Evolutionary conservation across 2,888 invertebrate species (phyloP).

Genomic region (Hedya salicella): DNA sequence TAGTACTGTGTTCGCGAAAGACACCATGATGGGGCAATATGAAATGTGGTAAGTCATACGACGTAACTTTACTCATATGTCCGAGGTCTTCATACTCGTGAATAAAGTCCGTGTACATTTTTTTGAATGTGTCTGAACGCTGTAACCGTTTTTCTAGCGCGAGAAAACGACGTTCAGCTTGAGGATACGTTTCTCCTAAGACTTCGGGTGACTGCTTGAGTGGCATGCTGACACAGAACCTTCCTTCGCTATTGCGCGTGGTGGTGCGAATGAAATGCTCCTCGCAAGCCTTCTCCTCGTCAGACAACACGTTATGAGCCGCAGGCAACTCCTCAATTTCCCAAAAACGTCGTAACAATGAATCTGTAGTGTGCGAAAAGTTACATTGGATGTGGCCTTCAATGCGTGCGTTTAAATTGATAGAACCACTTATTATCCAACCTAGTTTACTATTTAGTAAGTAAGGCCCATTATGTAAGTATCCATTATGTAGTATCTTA

Average conservation of each 20-base stretch:
- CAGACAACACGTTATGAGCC: too few relatives aligned
- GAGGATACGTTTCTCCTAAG: conserved; percentile 44
- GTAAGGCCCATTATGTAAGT: conserved; percentile 38
- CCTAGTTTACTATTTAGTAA: conserved; percentile 41
- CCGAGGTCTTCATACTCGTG: conserved; percentile 44
- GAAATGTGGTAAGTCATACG: conserved; percentile 33
- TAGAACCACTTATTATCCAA: conserved; percentile 42
- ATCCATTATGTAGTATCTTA: conserved; percentile 25
- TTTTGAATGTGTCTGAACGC: conserved; percentile 37
- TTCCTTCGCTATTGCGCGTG: conserved; percentile 35
- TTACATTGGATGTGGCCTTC: conserved; percentile 36
- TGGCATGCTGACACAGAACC: conserved; percentile 45
- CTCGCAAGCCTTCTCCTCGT: conserved; percentile 18
- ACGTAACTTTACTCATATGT: conserved; percentile 42
- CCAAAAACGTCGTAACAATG: conserved; percentile 41
- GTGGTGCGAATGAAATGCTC: conserved; percentile 40
- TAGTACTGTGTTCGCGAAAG: background rate
- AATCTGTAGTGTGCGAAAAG: conserved; percentile 31
- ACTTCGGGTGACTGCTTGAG: conserved; percentile 34
- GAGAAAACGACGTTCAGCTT: conserved; percentile 42
- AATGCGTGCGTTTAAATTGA: conserved; percentile 7
- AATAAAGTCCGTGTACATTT: conserved; percentile 45
- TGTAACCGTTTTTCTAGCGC: conserved; percentile 43
- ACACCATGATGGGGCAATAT: conserved; percentile 47
- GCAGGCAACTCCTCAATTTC: conserved; percentile 38